These are phyloP conservation scores for Menidia menidia DNA, from an alignment of 2,797 vertebrate species.

Conservation along the genomic window DNA sequence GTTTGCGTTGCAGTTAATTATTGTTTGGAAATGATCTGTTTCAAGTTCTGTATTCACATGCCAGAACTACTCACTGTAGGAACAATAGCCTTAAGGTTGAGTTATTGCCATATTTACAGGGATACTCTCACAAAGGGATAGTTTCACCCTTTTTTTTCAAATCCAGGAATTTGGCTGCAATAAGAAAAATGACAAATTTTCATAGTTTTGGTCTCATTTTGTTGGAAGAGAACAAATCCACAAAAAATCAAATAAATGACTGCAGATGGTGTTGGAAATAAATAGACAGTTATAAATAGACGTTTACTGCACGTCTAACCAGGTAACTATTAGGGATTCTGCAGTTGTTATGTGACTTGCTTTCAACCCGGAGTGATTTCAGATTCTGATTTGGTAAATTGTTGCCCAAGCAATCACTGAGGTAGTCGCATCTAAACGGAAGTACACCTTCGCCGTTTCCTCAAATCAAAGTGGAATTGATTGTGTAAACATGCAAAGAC, in stretches of 20 bases:
- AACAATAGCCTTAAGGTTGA: constrained; percentile 3
- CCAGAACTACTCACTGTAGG: constrained; percentile 9
- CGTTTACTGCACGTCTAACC: not conserved
- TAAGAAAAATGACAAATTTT: not conserved
- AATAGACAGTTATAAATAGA: not conserved
- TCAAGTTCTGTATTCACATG: constrained; percentile 22
- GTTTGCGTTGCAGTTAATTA: constrained; percentile 36
- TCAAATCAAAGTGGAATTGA: constrained; percentile 6
- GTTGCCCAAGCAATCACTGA: not conserved
- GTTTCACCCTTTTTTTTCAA: not conserved
- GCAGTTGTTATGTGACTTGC: not conserved
- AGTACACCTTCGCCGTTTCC: not conserved
- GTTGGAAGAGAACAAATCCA: too few relatives aligned
- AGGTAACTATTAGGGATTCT: not conserved
- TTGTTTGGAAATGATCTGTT: constrained; percentile 16
- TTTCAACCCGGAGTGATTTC: not conserved
- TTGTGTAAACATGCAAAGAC: constrained; percentile 2
- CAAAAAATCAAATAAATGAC: too few relatives aligned
- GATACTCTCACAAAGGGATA: constrained; percentile 1
- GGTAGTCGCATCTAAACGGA: not conserved
- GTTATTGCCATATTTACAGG: constrained; percentile 10
- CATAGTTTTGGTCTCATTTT: not conserved
- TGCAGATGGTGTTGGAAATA: not conserved
- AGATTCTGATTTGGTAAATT: not conserved
- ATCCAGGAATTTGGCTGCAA: not conserved